phyloP scores from a whole-genome alignment of 2,113 vertebrate genomes.

The Dicaeum eximium region DNA sequence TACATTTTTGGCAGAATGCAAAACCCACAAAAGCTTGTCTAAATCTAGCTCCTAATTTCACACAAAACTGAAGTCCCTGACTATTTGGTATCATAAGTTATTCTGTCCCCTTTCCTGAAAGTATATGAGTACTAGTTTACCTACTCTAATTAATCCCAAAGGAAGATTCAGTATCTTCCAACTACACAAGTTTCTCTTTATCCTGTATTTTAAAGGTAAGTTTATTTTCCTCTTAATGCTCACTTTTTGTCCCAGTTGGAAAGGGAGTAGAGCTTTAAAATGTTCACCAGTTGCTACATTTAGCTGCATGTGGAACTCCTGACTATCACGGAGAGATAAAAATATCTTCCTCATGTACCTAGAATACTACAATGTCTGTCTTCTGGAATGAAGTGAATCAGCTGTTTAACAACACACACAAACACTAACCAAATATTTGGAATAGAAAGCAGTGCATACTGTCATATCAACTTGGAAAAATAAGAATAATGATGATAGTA shows the following conservation, averaged over 20 bases:
- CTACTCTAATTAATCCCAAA: conserved; percentile 48
- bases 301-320: background rate
- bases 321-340: background rate
- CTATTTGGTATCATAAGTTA: background rate
- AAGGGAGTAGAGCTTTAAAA: background rate
- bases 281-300: background rate
- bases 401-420: background rate
- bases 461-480: background rate
- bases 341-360: background rate
- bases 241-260: background rate
- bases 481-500: background rate
- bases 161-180: background rate
- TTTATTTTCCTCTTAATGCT: background rate
- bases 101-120: conserved; percentile 5
- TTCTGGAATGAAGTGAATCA: background rate
- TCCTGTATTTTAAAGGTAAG: background rate
- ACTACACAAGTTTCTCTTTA: background rate
- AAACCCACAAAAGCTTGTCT: background rate
- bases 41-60: conserved; percentile 3
- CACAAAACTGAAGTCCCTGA: background rate
- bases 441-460: background rate
- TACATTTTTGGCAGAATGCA: background rate
- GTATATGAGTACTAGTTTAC: background rate
- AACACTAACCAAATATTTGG: background rate
- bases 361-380: background rate